A percentile compares a stretch with the other conserved stretches of the same genome.
phyloP scores from a whole-genome alignment of 2,113 vertebrate genomes.

The Marmota flaviventris region DNA sequence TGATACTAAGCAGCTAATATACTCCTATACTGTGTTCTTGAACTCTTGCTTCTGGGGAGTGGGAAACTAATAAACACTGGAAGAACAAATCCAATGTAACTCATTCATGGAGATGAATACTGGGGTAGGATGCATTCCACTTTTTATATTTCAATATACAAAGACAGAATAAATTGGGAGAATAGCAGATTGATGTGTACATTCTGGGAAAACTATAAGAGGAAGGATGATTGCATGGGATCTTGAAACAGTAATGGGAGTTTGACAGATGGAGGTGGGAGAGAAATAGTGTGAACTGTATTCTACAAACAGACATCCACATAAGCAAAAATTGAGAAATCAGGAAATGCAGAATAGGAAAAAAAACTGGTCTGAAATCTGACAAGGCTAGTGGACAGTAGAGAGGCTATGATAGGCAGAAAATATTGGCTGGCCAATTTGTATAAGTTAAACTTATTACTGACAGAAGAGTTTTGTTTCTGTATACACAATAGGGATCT shows the following conservation, averaged over 20 bases:
- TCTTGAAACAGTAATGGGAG: neutral
- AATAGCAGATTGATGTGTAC: neutral
- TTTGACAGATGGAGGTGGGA: neutral
- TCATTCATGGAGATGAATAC: neutral
- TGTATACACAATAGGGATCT: neutral
- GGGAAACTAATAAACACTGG: neutral
- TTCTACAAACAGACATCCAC: neutral
- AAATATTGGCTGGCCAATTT: neutral
- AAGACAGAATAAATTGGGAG: neutral
- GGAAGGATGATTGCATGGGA: neutral
- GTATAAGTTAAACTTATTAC: neutral
- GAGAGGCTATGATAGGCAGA: fast-evolving
- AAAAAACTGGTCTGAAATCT: neutral
- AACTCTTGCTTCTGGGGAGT: neutral
- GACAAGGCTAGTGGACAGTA: neutral
- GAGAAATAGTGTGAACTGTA: neutral
- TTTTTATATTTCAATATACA: neutral
- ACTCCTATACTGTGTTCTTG: neutral
- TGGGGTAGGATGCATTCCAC: neutral
- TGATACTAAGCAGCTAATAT: neutral
- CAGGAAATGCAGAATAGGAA: neutral
- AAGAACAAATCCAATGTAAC: neutral
- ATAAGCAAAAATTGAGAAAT: neutral
- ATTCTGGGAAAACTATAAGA: neutral
- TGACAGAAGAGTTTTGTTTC: neutral